Conservation (phyloP, 2,113 vertebrate species). For the Neodon shergylaensis region DNA sequence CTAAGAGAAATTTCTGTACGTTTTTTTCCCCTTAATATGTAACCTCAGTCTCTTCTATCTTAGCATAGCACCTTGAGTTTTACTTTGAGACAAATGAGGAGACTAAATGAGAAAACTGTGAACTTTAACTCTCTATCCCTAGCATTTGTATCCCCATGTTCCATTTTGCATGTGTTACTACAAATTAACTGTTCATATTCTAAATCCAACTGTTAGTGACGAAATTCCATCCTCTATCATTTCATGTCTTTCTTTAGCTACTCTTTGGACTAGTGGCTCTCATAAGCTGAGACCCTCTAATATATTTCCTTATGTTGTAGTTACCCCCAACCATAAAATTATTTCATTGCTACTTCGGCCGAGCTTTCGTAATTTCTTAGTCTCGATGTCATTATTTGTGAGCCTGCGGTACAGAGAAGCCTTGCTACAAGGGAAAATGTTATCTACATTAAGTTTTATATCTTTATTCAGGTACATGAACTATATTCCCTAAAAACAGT, state of each 20-base stretch:
- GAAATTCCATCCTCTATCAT: background rate
- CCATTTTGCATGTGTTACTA: background rate
- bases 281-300: background rate
- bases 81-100: background rate
- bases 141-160: background rate
- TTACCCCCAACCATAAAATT: background rate
- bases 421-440: background rate
- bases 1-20: background rate
- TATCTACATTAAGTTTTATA: background rate
- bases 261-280: background rate
- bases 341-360: background rate
- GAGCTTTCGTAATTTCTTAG: background rate
- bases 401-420: background rate
- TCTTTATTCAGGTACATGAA: background rate
- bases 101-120: background rate
- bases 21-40: background rate
- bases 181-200: background rate
- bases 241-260: background rate
- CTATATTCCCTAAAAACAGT: background rate
- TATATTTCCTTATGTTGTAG: background rate
- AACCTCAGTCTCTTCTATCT: background rate
- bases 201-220: background rate
- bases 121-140: background rate
- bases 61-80: background rate
- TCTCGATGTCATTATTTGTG: background rate